Conservation (phyloP, 2,888 invertebrate genomes). For the Calliopum simillimum region DNA sequence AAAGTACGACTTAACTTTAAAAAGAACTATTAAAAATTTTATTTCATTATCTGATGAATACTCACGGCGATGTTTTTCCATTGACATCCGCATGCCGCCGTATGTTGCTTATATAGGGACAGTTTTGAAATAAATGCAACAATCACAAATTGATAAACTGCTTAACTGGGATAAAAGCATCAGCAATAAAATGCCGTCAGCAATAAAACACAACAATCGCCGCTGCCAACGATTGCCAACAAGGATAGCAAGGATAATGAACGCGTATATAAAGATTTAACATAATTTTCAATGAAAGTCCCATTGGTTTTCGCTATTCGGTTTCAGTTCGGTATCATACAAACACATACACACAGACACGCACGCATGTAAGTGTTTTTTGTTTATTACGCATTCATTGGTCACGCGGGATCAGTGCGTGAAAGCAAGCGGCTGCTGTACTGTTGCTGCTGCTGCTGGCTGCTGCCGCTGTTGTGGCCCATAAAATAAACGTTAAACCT, state of each 20-base stretch:
- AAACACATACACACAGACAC: constrained; percentile 31
- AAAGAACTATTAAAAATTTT: too few relatives aligned
- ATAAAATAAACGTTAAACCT: constrained; percentile 18
- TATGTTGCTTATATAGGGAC: too few relatives aligned
- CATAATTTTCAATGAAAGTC: too few relatives aligned
- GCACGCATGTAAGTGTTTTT: constrained; percentile 13
- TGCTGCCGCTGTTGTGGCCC: neutral
- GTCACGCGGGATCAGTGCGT: constrained; percentile 50
- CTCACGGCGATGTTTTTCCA: too few relatives aligned
- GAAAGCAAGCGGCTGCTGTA: constrained; percentile 52
- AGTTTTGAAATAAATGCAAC: constrained; percentile 8
- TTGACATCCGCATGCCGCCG: too few relatives aligned
- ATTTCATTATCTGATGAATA: too few relatives aligned
- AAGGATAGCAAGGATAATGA: constrained; percentile 22
- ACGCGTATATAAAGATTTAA: neutral
- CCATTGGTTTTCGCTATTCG: too few relatives aligned
- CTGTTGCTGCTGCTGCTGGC: neutral
- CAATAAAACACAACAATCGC: too few relatives aligned
- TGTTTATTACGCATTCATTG: constrained; percentile 58
- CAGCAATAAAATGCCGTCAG: too few relatives aligned
- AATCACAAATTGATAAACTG: neutral
- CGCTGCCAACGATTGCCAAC: neutral
- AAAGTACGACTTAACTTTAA: too few relatives aligned
- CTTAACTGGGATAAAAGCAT: too few relatives aligned
- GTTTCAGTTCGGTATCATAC: too few relatives aligned